A percentile compares a stretch with the other conserved stretches of the same genome.
These are phyloP conservation scores for Caenorhabditis imperialis DNA, from an alignment of 2,888 invertebrate species.

Conservation along the genomic window DNA sequence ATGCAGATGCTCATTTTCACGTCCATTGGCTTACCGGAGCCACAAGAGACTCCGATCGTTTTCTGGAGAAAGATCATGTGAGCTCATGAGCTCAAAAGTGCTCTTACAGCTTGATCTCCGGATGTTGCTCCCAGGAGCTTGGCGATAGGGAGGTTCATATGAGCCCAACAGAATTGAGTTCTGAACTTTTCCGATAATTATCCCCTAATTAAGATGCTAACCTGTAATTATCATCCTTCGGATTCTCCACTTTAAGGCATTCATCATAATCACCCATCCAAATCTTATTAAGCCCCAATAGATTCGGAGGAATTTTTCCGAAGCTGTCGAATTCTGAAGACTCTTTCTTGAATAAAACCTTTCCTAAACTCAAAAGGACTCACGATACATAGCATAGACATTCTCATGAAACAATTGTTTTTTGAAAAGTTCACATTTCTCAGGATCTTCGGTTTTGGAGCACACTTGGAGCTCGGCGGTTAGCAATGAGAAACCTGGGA, in stretches of 20 bases:
- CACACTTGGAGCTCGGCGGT: slow-evolving; percentile 23
- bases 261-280: slow-evolving; percentile 55
- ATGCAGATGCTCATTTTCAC: slow-evolving; percentile 48
- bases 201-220: no score
- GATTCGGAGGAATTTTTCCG: slow-evolving; percentile 42
- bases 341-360: not conserved
- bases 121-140: slow-evolving; percentile 16
- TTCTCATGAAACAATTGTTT: slow-evolving; percentile 31
- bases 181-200: no score
- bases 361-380: not conserved
- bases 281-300: slow-evolving; percentile 41
- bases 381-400: slow-evolving; percentile 38
- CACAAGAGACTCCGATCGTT: slow-evolving; percentile 29
- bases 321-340: slow-evolving; percentile 47
- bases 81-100: no score
- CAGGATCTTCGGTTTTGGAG: slow-evolving; percentile 6
- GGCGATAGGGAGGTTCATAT: slow-evolving; percentile 41
- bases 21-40: slow-evolving; percentile 24
- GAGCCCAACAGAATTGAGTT: slow-evolving; percentile 53
- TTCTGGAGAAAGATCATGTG: no score
- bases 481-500: slow-evolving; percentile 13
- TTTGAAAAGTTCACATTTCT: slow-evolving; percentile 23
- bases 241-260: slow-evolving; percentile 33
- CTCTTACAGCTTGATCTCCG: slow-evolving; percentile 10
- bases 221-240: slow-evolving; percentile 19